Evolutionary conservation across 2,797 vertebrate genomes (phyloP).

Genomic region (Urosaurus nigricauda): DNA sequence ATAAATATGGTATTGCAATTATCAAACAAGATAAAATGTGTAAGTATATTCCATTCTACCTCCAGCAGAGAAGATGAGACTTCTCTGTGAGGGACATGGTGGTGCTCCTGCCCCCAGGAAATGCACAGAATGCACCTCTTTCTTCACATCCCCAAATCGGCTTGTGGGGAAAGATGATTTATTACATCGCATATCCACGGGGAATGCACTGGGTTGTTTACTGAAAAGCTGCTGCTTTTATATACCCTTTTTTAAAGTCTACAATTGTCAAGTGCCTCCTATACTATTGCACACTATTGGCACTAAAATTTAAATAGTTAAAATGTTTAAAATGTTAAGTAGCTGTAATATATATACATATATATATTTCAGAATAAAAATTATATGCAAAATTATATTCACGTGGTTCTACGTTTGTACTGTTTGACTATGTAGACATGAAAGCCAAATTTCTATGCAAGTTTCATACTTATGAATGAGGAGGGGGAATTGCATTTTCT

Average conservation of each 20-base stretch:
- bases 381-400: constrained; percentile 27
- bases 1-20: background rate
- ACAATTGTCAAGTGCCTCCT: constrained; percentile 18
- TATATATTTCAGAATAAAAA: constrained; percentile 65
- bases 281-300: background rate
- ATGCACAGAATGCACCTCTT: background rate
- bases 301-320: constrained; percentile 27
- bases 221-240: constrained; percentile 21
- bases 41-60: constrained; percentile 14
- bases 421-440: background rate
- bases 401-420: background rate
- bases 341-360: constrained; percentile 48
- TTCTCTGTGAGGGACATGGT: background rate
- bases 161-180: background rate
- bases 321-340: background rate
- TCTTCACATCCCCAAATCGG: background rate
- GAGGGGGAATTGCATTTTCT: background rate
- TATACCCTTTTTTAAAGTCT: constrained; percentile 30
- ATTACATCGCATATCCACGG: background rate
- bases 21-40: background rate
- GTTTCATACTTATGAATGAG: background rate
- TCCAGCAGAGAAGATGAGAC: constrained; percentile 23
- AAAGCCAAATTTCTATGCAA: background rate
- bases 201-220: constrained; percentile 24
- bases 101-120: background rate